Conservation (phyloP, 2,888 invertebrate species). For the Tuberolachnus salignus region DNA sequence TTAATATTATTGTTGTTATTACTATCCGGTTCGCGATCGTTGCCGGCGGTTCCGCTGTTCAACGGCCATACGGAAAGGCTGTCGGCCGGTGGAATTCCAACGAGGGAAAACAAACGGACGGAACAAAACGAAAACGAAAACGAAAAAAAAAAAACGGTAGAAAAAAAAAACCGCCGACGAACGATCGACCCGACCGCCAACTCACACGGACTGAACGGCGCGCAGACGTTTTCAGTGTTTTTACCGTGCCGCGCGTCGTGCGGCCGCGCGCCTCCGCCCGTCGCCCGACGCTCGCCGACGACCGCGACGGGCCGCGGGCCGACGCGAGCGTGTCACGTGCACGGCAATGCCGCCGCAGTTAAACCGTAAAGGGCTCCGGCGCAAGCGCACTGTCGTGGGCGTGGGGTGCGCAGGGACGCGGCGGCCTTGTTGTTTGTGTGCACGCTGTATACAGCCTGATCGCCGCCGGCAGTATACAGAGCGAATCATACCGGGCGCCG, state of each 20-base stretch:
- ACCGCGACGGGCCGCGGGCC: neutral
- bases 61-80: neutral
- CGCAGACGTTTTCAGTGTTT: neutral
- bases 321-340: neutral
- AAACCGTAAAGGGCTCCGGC: too few relatives aligned
- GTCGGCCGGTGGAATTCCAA: neutral
- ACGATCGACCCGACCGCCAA: slow-evolving; percentile 5
- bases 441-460: too few relatives aligned
- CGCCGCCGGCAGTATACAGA: too few relatives aligned
- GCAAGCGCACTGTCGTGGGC: too few relatives aligned
- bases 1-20: neutral
- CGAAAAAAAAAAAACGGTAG: neutral
- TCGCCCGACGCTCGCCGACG: too few relatives aligned
- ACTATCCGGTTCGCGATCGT: neutral
- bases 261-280: neutral
- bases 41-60: neutral
- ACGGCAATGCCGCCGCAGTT: too few relatives aligned
- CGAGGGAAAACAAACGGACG: too few relatives aligned
- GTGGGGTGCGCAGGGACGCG: too few relatives aligned
- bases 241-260: neutral
- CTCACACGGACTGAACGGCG: neutral
- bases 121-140: too few relatives aligned
- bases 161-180: neutral
- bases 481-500: too few relatives aligned
- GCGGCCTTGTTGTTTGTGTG: too few relatives aligned